These are phyloP conservation scores for Nasonia longicornis DNA, from an alignment of 1,140 invertebrate genomes.

Conservation along the genomic window DNA sequence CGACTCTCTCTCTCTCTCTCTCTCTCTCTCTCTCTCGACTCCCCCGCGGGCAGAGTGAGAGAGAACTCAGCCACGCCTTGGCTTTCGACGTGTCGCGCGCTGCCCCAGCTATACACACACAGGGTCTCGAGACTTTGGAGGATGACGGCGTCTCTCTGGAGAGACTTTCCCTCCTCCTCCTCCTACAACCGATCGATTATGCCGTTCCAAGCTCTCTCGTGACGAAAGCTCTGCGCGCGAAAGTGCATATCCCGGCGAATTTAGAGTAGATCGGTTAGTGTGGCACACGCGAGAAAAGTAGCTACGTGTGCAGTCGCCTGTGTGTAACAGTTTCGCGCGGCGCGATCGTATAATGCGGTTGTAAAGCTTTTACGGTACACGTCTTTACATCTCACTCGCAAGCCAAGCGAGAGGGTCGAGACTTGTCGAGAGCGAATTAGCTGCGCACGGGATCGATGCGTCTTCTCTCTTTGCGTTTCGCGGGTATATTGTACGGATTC, in stretches of 20 bases:
- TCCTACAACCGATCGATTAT: neutral
- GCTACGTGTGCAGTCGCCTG: neutral
- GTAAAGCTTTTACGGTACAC: neutral
- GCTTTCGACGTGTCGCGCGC: conserved; percentile 45
- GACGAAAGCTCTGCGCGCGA: neutral
- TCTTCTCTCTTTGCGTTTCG: neutral
- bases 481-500: no score
- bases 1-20: neutral
- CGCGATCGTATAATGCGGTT: neutral
- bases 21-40: conserved; percentile 41
- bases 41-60: conserved; percentile 48
- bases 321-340: no score
- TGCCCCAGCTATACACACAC: neutral
- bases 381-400: neutral
- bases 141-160: neutral
- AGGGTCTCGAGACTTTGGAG: neutral
- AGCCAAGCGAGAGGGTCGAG: neutral
- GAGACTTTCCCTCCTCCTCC: neutral
- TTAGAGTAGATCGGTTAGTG: neutral
- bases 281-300: neutral
- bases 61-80: conserved; percentile 59
- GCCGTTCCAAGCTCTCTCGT: neutral
- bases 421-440: neutral
- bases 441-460: neutral
- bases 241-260: neutral